Evolutionary conservation across 2,888 invertebrate species (phyloP).

Genomic region (Synanthedon tipuliformis): DNA sequence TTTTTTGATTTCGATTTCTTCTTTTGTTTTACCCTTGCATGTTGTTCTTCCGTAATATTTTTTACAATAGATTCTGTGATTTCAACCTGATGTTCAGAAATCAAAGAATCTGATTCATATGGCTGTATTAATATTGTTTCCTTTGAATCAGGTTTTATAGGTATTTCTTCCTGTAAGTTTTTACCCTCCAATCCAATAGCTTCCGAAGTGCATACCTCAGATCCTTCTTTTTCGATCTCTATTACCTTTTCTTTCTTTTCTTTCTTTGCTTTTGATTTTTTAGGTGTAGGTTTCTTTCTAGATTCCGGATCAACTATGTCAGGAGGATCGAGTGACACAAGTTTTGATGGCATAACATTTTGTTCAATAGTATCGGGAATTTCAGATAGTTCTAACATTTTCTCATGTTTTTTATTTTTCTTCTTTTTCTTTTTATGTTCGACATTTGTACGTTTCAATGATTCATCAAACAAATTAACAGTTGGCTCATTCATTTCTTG

Average conservation of each 20-base stretch:
- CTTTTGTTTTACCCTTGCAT: slow-evolving; percentile 15
- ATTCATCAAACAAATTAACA: slow-evolving; percentile 2
- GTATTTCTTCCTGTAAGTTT: not conserved
- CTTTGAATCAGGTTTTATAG: not conserved
- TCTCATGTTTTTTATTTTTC: slow-evolving; percentile 29
- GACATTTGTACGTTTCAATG: too few species aligned
- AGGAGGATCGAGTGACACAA: slow-evolving; percentile 15
- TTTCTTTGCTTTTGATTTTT: slow-evolving; percentile 8
- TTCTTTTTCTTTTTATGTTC: slow-evolving; percentile 25
- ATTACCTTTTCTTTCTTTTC: slow-evolving; percentile 5
- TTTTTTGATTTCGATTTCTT: slow-evolving; percentile 41
- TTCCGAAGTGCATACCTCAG: not conserved
- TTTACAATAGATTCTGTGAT: too few species aligned
- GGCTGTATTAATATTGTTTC: not conserved
- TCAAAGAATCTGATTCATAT: too few species aligned
- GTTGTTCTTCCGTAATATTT: slow-evolving; percentile 2
- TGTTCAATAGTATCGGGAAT: slow-evolving; percentile 9
- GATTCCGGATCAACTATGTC: slow-evolving; percentile 21
- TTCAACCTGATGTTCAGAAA: too few species aligned
- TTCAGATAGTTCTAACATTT: slow-evolving; percentile 14
- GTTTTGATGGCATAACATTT: slow-evolving; percentile 14
- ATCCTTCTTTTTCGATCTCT: slow-evolving; percentile 1
- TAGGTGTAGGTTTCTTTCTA: slow-evolving; percentile 16
- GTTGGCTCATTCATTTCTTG: slow-evolving; percentile 6
- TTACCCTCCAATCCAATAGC: not conserved